Base-by-base conservation (phyloP, 2,797 vertebrate species). In the Argyrosomus regius region DNA sequence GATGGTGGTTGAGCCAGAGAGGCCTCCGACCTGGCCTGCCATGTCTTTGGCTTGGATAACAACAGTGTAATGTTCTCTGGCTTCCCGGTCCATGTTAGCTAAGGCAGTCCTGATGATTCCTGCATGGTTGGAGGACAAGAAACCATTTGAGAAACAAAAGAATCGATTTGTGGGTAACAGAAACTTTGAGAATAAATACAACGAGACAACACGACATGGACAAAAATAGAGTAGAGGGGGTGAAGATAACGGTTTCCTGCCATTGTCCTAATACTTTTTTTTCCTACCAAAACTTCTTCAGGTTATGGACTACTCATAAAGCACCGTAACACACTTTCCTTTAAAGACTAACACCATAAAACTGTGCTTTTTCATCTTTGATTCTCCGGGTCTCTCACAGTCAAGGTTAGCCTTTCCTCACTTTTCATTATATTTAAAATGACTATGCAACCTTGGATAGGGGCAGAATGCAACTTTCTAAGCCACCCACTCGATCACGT, bases 21-120 rank as follows among this genome's bases (percentile, higher is more conserved):
- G 96, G 46, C 98, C 98, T 81, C 98, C 98, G 5, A 99, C 97
- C 93, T 98, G 97, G 59, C 98, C 98, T 41, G 98, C 98, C 98
- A 99, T 99, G 93, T 99, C 98, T 96, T 99, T 99, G 96, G 98
- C 98, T 96, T 99, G 98, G 94, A 99, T 98, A 81, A 99, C 97
- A 66, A 99, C 98, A 0, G 96, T 97, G 90, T 99, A 99, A 91
- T 99, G 97, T 74, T 99, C 98, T 92, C 97, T 96, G 89, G 97
- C 98, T 96, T 99, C 98, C 76, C 98, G 96, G 89, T 99, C 98
- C 98, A 99, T 99, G 85, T 98, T 96, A n/a, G 97, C 93, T 94
- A 99, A 95, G 87, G 98, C 98, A 24, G 98, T 99, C 91, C 98
- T 95, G 94, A 99, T 99, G 91, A 99, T 96, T 88, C 98, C 98